phyloP scores from a whole-genome alignment of 2,888 invertebrate genomes.

The Tryphoninae sp. region DNA sequence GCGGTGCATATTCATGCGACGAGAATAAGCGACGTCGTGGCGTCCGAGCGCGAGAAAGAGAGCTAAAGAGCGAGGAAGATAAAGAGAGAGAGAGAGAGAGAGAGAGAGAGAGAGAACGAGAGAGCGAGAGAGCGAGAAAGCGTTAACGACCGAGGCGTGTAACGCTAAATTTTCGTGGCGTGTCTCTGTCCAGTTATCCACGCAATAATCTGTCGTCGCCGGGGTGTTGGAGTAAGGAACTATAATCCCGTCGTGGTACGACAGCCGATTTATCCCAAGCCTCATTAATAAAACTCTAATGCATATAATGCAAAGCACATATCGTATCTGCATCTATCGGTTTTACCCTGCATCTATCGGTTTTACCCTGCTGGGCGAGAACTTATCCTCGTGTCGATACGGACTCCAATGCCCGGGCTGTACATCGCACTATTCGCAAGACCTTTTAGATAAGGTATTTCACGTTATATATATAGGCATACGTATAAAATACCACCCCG shows the following conservation, averaged over 20 bases:
- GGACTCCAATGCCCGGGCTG: not conserved
- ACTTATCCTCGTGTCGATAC: conserved; percentile 9
- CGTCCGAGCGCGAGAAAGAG: not conserved
- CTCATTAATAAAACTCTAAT: conserved; percentile 50
- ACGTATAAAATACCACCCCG: not conserved
- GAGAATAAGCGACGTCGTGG: conserved; percentile 51
- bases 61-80: conserved; percentile 30
- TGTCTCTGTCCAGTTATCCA: conserved; percentile 67
- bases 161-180: conserved; percentile 68
- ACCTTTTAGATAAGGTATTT: conserved; percentile 51
- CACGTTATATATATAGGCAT: not conserved
- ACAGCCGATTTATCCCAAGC: conserved; percentile 48
- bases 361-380: conserved; percentile 38
- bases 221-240: conserved; percentile 60
- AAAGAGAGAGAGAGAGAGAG: conserved; percentile 17
- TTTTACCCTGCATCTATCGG: conserved; percentile 38
- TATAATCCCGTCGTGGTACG: conserved; percentile 34
- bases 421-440: conserved; percentile 47
- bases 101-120: conserved; percentile 25
- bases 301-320: conserved; percentile 17
- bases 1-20: conserved; percentile 67
- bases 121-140: conserved; percentile 30
- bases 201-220: conserved; percentile 65
- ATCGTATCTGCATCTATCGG: conserved; percentile 29
- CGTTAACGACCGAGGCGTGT: conserved; percentile 68